Evolutionary conservation across 92 coral and sea anemone species (phyloP).

Genomic region (Blastomussa wellsi): DNA sequence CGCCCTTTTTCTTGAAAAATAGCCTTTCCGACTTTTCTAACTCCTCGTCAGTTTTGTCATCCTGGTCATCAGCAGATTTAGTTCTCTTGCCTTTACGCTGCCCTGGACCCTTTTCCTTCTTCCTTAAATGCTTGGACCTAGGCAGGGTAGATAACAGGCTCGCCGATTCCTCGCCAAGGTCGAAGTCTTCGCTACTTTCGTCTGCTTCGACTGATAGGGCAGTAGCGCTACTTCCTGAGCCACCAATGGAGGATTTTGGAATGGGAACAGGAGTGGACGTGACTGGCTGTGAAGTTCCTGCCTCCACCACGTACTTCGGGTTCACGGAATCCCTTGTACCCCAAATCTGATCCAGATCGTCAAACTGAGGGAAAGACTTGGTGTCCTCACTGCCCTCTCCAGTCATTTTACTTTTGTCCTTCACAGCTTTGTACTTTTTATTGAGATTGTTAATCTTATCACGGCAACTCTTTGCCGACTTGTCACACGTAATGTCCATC

Average conservation of each 20-base stretch:
- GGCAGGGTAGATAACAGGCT: not conserved
- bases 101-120: constrained; percentile 13
- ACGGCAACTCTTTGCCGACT: constrained; percentile 23
- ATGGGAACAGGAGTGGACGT: constrained; percentile 23
- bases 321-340: constrained; percentile 37
- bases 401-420: constrained; percentile 30
- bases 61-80: constrained; percentile 5
- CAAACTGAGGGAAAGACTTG: constrained; percentile 17
- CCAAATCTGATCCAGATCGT: constrained; percentile 30
- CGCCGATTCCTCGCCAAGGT: constrained; percentile 10
- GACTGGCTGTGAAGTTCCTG: constrained; percentile 19
- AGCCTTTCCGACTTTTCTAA: constrained; percentile 18
- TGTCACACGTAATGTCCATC: constrained; percentile 1
- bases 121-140: not conserved
- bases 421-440: constrained; percentile 28
- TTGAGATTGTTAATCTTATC: constrained; percentile 21
- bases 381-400: constrained; percentile 38
- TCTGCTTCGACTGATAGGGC: not conserved
- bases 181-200: constrained; percentile 15
- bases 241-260: constrained; percentile 20
- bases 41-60: constrained; percentile 21
- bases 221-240: constrained; percentile 15
- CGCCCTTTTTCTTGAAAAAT: constrained; percentile 32
- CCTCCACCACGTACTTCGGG: constrained; percentile 35
- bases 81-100: not conserved